A percentile compares a stretch with the other conserved stretches of the same genome.
phyloP scores from a whole-genome alignment of 2,113 vertebrate genomes.

The Scortum barcoo region DNA sequence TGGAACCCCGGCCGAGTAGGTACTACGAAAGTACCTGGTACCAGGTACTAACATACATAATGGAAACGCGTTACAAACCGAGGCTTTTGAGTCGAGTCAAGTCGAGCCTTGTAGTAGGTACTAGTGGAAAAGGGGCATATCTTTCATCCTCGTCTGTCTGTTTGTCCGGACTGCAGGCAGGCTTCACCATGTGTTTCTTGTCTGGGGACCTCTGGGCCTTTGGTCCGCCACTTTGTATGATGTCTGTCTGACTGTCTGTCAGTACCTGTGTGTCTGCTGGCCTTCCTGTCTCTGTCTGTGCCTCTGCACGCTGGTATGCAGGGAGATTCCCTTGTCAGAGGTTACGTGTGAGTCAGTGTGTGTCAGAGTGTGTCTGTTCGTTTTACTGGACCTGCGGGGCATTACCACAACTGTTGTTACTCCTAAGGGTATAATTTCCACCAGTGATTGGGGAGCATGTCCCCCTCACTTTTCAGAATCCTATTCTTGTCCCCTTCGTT shows the following conservation, averaged over 20 bases:
- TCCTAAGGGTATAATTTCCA: too few species aligned
- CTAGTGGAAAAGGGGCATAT: too few species aligned
- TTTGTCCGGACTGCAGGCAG: not conserved
- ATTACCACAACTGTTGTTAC: not conserved
- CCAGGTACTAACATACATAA: too few species aligned
- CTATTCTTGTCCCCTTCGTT: not conserved
- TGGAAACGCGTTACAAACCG: too few species aligned
- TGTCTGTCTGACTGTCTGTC: slow-evolving; percentile 3
- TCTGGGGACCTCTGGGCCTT: slow-evolving; percentile 11
- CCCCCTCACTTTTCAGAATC: too few species aligned
- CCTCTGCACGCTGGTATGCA: slow-evolving; percentile 24
- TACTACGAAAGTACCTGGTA: too few species aligned
- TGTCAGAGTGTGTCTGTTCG: not conserved
- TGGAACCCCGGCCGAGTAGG: too few species aligned
- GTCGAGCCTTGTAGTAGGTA: too few species aligned
- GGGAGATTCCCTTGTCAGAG: slow-evolving; percentile 30
- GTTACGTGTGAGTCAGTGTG: not conserved
- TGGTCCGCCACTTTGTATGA: not conserved
- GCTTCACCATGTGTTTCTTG: slow-evolving; percentile 12
- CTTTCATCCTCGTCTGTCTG: not conserved
- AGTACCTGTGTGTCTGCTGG: slow-evolving; percentile 7
- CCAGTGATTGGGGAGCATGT: too few species aligned
- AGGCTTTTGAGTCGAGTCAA: too few species aligned
- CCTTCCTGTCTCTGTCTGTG: slow-evolving; percentile 25
- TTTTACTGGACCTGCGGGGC: not conserved